phyloP scores from a whole-genome alignment of 2,888 invertebrate species.

The Itoplectis maculator region DNA sequence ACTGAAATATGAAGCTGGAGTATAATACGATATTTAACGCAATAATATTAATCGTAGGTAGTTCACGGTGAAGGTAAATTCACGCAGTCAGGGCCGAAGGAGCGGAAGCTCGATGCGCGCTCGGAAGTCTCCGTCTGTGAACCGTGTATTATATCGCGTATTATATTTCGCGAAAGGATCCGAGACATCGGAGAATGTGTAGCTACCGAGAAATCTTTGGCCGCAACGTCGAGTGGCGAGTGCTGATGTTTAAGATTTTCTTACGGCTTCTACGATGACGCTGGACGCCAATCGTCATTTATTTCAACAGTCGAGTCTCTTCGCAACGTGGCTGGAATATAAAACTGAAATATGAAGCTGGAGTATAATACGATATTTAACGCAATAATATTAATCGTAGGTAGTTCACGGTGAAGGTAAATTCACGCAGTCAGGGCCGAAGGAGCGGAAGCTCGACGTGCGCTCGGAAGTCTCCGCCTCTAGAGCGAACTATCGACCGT shows the following conservation, averaged over 20 bases:
- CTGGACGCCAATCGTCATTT: too few species aligned
- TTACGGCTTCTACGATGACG: too few species aligned
- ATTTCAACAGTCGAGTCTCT: too few species aligned
- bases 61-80: slow-evolving; percentile 58
- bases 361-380: too few species aligned
- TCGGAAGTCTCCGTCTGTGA: not conserved
- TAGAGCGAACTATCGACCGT: too few species aligned
- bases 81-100: slow-evolving; percentile 12
- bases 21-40: too few species aligned
- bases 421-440: slow-evolving; percentile 11
- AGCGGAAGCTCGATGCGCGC: slow-evolving; percentile 7
- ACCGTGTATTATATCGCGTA: not conserved
- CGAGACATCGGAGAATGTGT: slow-evolving; percentile 19
- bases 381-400: not conserved
- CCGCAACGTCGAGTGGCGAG: too few species aligned
- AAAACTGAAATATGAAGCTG: not conserved
- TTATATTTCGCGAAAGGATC: not conserved
- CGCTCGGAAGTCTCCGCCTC: not conserved
- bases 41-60: not conserved
- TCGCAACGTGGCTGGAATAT: too few species aligned
- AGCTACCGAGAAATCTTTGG: not conserved
- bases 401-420: slow-evolving; percentile 60
- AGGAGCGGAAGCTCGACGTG: slow-evolving; percentile 8
- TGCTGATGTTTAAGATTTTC: too few species aligned
- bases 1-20: not conserved